Evolutionary conservation across 1,140 invertebrate species (phyloP).

Genomic region (Formica selysi): DNA sequence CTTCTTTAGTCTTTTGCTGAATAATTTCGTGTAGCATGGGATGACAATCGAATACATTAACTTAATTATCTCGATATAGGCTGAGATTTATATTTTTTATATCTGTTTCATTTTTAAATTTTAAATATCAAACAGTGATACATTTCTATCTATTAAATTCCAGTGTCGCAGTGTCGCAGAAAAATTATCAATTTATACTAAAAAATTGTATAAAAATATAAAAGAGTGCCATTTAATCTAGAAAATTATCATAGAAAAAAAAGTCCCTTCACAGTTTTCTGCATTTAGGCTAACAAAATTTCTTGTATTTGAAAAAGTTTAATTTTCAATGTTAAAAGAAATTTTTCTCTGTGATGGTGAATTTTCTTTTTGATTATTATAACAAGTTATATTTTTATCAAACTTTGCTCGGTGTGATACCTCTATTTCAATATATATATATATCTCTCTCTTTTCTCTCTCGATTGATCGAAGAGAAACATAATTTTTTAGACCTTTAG

Average conservation of each 20-base stretch:
- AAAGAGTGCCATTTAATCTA: neutral
- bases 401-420: neutral
- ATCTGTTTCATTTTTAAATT: neutral
- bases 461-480: neutral
- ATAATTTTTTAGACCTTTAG: neutral
- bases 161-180: neutral
- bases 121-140: neutral
- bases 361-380: neutral
- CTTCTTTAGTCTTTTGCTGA: slow-evolving; percentile 51
- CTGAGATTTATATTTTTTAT: neutral
- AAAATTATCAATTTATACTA: neutral
- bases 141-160: neutral
- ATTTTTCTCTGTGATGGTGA: neutral
- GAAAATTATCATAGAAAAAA: neutral
- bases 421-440: too few relatives aligned
- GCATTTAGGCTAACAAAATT: neutral
- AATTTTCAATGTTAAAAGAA: neutral
- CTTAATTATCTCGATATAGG: neutral
- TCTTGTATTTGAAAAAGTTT: neutral
- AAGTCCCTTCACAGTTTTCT: neutral
- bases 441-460: too few relatives aligned
- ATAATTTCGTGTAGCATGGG: slow-evolving; percentile 62
- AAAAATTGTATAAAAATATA: neutral
- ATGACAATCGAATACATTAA: slow-evolving; percentile 77
- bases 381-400: neutral